Base-by-base conservation (phyloP, 1,140 invertebrate species). In the Olivierus martensii region DNA sequence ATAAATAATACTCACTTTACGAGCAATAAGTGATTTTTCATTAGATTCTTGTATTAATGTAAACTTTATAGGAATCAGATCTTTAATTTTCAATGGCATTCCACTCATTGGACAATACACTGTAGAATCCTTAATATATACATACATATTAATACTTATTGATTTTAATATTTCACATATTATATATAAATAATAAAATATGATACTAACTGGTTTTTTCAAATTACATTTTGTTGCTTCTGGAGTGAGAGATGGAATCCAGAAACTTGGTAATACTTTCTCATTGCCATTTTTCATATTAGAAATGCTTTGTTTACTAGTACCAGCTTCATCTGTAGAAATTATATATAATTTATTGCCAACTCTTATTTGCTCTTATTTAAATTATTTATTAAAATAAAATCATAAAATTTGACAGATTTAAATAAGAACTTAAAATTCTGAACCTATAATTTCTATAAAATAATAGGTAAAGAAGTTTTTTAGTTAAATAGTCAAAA, bases 61-160 rank as follows among this genome's bases (percentile, higher is more conserved):
- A 69, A 98, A 99, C 66, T 94, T 92, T 0, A 99, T 81, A 59
- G 84, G 76, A 62, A 98, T 84, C 10, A 99, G 73, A 72, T 99
- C 90, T 66, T 97, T 98, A 61, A 87, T 74, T 69, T 82, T 90
- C 12, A 99, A 67, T 21, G 86, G 82, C 65, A 83, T 84, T 3
- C 82, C 83, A 69, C 87, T 96, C 60, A 98, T 82, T 2, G 95
- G 95, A 67, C 93, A 98, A 50, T 82, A 81, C n/a, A 99, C 83
- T 53, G 77, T 28, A 9, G 28, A 28, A 28, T 28, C 28, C 28
- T 28, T n/a, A 2, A 28, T 6, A 28, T 28, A 28, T 43, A 43
- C 9, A 43, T 6, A 4, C 41, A 43, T 6, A 6, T 28, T 84
- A 71, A 77, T 35, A 9, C 14, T 22, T n/a, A 11, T 52, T 5